phyloP scores from a whole-genome alignment of 2,888 invertebrate species.

The Nipponacmea schrenckii region DNA sequence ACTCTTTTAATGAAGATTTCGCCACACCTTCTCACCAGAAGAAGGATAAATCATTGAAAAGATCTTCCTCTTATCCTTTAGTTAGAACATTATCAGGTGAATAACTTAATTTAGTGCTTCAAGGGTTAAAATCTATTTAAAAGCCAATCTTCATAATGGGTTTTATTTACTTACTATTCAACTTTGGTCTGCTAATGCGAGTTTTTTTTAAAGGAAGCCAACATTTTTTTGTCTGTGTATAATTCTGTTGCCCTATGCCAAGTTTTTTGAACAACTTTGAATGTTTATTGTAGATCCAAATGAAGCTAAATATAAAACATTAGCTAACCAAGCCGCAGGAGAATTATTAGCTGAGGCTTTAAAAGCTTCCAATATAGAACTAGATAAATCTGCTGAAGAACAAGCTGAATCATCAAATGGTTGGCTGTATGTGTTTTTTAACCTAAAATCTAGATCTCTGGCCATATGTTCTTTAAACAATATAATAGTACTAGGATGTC shows the following conservation, averaged over 20 bases:
- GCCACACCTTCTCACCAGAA: too few relatives aligned
- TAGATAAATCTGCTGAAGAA: conserved; percentile 46
- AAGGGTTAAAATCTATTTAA: too few relatives aligned
- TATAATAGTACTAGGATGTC: too few relatives aligned
- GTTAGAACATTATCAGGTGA: not conserved
- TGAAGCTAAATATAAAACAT: conserved; percentile 40
- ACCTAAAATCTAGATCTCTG: not conserved
- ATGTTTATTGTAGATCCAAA: conserved; percentile 20
- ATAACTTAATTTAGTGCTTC: not conserved
- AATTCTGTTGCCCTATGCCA: too few relatives aligned
- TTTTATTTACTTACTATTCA: too few relatives aligned
- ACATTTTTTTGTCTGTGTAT: too few relatives aligned
- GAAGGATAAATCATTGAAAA: too few relatives aligned
- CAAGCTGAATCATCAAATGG: conserved; percentile 52
- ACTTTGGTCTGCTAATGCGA: too few relatives aligned
- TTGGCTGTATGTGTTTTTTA: conserved; percentile 44
- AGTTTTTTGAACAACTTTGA: too few relatives aligned
- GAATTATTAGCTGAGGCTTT: conserved; percentile 54
- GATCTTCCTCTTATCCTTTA: not conserved
- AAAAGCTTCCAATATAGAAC: conserved; percentile 54
- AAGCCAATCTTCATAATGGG: too few relatives aligned
- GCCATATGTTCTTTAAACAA: too few relatives aligned
- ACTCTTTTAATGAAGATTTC: not conserved
- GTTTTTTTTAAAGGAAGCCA: too few relatives aligned
- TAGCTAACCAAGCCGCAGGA: conserved; percentile 56